Conservation (phyloP, 2,888 invertebrate genomes). For the Ypsolopha scabrella region DNA sequence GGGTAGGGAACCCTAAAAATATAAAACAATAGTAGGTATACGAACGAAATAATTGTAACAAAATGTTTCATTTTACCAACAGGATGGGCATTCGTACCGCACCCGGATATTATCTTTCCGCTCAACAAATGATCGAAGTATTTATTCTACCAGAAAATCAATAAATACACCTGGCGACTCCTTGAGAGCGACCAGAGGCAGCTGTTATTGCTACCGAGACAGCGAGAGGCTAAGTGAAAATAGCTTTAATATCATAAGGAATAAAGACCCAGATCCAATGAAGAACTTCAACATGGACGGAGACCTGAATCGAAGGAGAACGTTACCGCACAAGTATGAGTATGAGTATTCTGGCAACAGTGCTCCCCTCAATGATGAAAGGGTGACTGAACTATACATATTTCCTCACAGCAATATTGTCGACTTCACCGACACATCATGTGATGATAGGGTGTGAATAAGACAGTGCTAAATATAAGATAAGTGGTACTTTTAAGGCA, state of each 20-base stretch:
- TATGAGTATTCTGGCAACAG: slow-evolving; percentile 15
- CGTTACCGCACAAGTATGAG: slow-evolving; percentile 16
- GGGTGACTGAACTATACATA: slow-evolving; percentile 56
- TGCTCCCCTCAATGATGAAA: slow-evolving; percentile 43
- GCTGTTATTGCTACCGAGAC: slow-evolving; percentile 5
- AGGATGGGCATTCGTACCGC: slow-evolving; percentile 60
- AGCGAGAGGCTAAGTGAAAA: slow-evolving; percentile 27
- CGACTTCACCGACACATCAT: slow-evolving; percentile 54
- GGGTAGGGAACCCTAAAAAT: too few species aligned
- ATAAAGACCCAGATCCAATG: slow-evolving; percentile 25
- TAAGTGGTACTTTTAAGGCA: too few species aligned
- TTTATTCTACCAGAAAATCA: slow-evolving; percentile 47
- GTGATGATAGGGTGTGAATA: slow-evolving; percentile 56
- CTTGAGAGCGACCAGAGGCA: slow-evolving; percentile 25
- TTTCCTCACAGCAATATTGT: slow-evolving; percentile 60
- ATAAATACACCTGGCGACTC: slow-evolving; percentile 36
- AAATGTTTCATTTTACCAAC: slow-evolving; percentile 16
- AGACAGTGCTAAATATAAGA: too few species aligned
- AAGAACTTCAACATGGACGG: slow-evolving; percentile 18
- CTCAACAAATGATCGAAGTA: slow-evolving; percentile 50
- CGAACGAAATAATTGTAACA: not conserved
- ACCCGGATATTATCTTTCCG: slow-evolving; percentile 56
- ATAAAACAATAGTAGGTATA: not conserved
- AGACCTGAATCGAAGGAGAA: slow-evolving; percentile 22
- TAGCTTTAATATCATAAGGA: slow-evolving; percentile 29